Conservation (phyloP, 2,797 vertebrate genomes). For the Chaunax sp. region DNA sequence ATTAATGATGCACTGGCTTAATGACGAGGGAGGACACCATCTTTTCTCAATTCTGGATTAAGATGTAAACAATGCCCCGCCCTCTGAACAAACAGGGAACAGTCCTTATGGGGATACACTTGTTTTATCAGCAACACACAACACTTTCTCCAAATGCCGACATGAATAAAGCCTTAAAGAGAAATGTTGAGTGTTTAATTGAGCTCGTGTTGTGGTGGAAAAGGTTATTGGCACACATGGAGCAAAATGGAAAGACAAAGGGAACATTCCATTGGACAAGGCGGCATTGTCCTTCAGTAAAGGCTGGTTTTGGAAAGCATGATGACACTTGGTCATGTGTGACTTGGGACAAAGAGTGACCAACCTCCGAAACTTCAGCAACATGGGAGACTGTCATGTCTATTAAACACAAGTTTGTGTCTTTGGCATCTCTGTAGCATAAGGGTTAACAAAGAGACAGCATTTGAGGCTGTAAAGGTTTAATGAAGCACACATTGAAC, state of each 20-base stretch:
- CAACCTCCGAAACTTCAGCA: constrained; percentile 21
- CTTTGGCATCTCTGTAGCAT: constrained; percentile 17
- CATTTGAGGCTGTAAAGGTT: constrained; percentile 18
- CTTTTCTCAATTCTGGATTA: constrained; percentile 63
- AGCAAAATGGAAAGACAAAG: constrained; percentile 68
- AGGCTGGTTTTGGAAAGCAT: constrained; percentile 57
- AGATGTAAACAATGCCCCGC: constrained; percentile 73
- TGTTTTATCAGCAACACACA: constrained; percentile 66
- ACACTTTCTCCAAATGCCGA: constrained; percentile 69
- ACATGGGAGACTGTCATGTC: constrained; percentile 1
- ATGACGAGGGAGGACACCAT: constrained; percentile 59
- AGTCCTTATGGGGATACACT: constrained; percentile 53
- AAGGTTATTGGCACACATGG: constrained; percentile 60
- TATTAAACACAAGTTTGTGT: constrained; percentile 3
- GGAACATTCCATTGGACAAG: constrained; percentile 72
- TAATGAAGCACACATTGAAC: constrained; percentile 26
- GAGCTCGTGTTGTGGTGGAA: constrained; percentile 56
- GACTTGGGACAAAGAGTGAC: constrained; percentile 34
- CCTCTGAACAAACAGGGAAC: constrained; percentile 70
- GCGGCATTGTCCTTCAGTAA: constrained; percentile 58
- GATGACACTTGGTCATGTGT: constrained; percentile 46
- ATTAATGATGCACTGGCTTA: constrained; percentile 64
- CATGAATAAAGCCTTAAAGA: constrained; percentile 16
- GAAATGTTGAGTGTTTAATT: constrained; percentile 16
- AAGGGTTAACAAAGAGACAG: constrained; percentile 15